Evolutionary conservation across 2,888 invertebrate genomes (phyloP).

Genomic region (Rhorus exstirpatorius): DNA sequence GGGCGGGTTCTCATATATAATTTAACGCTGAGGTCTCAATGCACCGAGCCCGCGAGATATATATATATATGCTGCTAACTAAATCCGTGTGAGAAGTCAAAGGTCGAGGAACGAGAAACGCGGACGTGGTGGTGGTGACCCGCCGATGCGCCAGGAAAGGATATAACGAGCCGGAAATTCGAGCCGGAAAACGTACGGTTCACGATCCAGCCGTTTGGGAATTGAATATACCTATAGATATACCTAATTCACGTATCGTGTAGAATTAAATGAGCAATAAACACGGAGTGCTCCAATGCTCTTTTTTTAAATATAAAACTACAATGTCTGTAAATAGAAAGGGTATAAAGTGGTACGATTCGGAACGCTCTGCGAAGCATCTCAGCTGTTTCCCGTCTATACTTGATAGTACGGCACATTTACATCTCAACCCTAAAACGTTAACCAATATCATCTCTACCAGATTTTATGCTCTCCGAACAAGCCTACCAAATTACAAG

Average conservation of each 20-base stretch:
- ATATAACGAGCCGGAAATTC: slow-evolving; percentile 67
- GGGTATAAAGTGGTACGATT: too few relatives aligned
- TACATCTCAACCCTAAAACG: too few relatives aligned
- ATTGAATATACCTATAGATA: slow-evolving; percentile 37
- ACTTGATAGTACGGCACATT: too few relatives aligned
- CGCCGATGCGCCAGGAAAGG: slow-evolving; percentile 48
- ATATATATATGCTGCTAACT: slow-evolving; percentile 38
- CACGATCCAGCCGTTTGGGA: background rate
- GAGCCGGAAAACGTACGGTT: slow-evolving; percentile 34
- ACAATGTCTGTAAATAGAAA: too few relatives aligned
- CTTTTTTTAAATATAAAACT: too few relatives aligned
- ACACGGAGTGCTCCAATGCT: background rate
- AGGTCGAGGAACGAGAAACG: slow-evolving; percentile 52
- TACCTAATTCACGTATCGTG: slow-evolving; percentile 8
- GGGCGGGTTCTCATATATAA: slow-evolving; percentile 7
- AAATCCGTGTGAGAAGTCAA: slow-evolving; percentile 56
- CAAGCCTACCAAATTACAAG: too few relatives aligned
- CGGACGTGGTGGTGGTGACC: slow-evolving; percentile 57
- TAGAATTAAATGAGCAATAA: slow-evolving; percentile 28
- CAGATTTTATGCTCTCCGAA: too few relatives aligned
- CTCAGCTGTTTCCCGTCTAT: too few relatives aligned
- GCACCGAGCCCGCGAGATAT: slow-evolving; percentile 21
- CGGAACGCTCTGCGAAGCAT: too few relatives aligned
- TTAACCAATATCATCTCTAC: too few relatives aligned
- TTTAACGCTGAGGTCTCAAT: slow-evolving; percentile 49